Evolutionary conservation across 2,113 vertebrate species (phyloP).

Genomic region (Amphiprion percula): DNA sequence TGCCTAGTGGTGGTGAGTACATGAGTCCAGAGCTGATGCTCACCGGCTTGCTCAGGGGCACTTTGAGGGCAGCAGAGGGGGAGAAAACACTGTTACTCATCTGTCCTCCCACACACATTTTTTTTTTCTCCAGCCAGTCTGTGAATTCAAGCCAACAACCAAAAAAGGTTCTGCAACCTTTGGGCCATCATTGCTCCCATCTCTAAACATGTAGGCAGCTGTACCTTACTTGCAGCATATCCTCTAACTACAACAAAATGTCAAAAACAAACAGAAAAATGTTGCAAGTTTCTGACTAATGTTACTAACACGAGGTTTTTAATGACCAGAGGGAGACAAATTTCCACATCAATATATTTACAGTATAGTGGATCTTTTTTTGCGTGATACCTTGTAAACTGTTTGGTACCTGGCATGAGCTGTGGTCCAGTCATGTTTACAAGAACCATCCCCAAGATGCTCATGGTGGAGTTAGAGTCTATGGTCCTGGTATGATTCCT

Average conservation of each 20-base stretch:
- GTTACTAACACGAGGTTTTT: not conserved
- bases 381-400: not conserved
- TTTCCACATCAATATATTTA: conserved; percentile 20
- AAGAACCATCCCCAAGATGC: conserved; percentile 89
- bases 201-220: conserved; percentile 33
- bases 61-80: conserved; percentile 58
- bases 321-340: conserved; percentile 12
- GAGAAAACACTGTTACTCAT: conserved; percentile 72
- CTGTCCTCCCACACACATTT: conserved; percentile 56
- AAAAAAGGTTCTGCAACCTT: conserved; percentile 38
- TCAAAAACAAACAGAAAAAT: conserved; percentile 5
- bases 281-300: not conserved
- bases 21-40: conserved; percentile 43
- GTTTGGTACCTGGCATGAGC: conserved; percentile 84
- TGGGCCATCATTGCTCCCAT: conserved; percentile 1
- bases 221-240: not conserved
- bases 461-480: conserved; percentile 88
- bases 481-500: conserved; percentile 83
- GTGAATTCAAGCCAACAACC: conserved; percentile 35
- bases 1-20: conserved; percentile 36
- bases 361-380: not conserved
- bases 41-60: conserved; percentile 56
- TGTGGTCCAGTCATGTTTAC: conserved; percentile 88
- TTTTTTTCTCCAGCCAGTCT: conserved; percentile 35
- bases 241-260: not conserved